A percentile compares a stretch with the other conserved stretches of the same genome.
Conservation (phyloP, 2,797 vertebrate species). For the Ctenochaetus hawaiiensis region DNA sequence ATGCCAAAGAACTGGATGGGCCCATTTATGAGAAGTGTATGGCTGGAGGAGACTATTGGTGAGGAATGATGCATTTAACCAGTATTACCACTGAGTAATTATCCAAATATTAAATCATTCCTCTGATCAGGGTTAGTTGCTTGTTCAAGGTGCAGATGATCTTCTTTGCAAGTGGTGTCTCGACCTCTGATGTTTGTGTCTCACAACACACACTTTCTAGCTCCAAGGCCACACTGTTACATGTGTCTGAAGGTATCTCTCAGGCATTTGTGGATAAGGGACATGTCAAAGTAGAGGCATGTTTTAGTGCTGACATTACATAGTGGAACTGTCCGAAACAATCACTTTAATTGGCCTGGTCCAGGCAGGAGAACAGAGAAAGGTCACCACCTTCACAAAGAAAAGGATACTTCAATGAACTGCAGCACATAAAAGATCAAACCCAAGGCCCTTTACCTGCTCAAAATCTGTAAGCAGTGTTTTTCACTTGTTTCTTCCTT, state of each 20-base stretch:
- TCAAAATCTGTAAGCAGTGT: slow-evolving; percentile 57
- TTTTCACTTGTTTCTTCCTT: slow-evolving; percentile 30
- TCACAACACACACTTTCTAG: background rate
- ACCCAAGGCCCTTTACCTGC: slow-evolving; percentile 48
- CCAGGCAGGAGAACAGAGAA: slow-evolving; percentile 19
- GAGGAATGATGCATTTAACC: slow-evolving; percentile 67
- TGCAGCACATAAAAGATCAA: slow-evolving; percentile 35
- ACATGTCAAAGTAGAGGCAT: no score
- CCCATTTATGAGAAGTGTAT: slow-evolving; percentile 99
- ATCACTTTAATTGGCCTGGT: slow-evolving; percentile 66
- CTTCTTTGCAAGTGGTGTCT: background rate
- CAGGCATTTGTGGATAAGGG: no score
- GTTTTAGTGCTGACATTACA: slow-evolving; percentile 39
- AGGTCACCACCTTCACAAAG: slow-evolving; percentile 46
- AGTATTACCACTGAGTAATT: background rate
- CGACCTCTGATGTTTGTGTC: background rate
- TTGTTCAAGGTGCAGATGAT: background rate
- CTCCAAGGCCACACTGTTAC: background rate
- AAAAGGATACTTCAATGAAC: slow-evolving; percentile 44
- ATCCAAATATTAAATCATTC: background rate
- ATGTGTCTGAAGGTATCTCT: slow-evolving; percentile 8
- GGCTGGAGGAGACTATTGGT: slow-evolving; percentile 98
- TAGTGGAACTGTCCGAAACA: slow-evolving; percentile 66
- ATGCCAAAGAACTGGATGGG: slow-evolving; percentile 95
- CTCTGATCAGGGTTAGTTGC: background rate